Percentiles rank a stretch among this genome's conserved stretches.
These are phyloP conservation scores for Pseudobourletiella spinata DNA, from an alignment of 1,140 invertebrate genomes.

Conservation along the genomic window DNA sequence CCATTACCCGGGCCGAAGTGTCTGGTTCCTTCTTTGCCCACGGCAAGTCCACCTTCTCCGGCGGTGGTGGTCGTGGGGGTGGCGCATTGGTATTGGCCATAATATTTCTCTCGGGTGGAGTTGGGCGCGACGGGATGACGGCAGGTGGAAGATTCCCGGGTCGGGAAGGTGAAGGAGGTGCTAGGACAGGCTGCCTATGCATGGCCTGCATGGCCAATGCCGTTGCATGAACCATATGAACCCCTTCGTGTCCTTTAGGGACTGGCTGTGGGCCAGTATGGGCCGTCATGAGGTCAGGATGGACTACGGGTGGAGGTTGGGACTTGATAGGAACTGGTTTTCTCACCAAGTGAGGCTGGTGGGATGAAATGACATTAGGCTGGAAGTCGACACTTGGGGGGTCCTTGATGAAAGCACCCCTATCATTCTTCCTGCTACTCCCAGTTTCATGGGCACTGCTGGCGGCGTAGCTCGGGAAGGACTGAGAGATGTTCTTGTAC, in stretches of 20 bases:
- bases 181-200: conserved; percentile 8
- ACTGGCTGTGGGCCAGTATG: not conserved
- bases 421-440: not conserved
- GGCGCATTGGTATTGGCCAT: not conserved
- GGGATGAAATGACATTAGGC: not conserved
- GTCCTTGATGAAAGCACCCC: not conserved
- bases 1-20: not conserved
- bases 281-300: not conserved
- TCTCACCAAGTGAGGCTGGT: not conserved
- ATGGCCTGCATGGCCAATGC: conserved; percentile 32
- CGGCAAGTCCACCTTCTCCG: conserved; percentile 20
- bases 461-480: not conserved
- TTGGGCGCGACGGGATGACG: not conserved
- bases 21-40: conserved; percentile 18
- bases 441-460: not conserved
- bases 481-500: not conserved
- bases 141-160: not conserved
- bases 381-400: too few species aligned
- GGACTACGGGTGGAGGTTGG: not conserved
- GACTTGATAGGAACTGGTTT: not conserved
- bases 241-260: conserved; percentile 18
- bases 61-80: not conserved
- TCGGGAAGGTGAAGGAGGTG: not conserved
- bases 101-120: not conserved
- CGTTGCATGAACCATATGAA: conserved; percentile 35